Evolutionary conservation across 2,888 invertebrate species (phyloP).

Genomic region (Pseudanteris insignis): DNA sequence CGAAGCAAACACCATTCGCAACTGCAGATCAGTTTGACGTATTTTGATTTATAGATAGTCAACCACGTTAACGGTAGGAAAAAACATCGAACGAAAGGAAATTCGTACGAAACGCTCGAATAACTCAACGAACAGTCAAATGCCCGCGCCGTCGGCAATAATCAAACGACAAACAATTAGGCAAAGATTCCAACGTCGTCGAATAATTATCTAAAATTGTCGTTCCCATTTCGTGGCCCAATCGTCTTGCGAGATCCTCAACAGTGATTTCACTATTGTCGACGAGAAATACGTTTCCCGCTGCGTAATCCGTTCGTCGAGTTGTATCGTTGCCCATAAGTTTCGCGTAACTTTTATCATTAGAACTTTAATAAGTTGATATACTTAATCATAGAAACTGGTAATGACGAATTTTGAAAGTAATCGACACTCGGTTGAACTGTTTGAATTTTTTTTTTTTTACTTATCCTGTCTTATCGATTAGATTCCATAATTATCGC

Average conservation of each 20-base stretch:
- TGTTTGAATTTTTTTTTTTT: conserved; percentile 26
- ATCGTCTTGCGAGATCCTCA: conserved; percentile 13
- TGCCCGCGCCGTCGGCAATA: too few species aligned
- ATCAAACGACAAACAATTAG: too few species aligned
- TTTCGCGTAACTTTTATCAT: conserved; percentile 60
- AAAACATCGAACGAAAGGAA: too few species aligned
- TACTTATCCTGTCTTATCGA: too few species aligned
- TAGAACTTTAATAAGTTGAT: conserved; percentile 64
- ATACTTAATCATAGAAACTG: conserved; percentile 47
- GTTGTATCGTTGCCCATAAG: conserved; percentile 38
- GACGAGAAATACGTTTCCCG: conserved; percentile 31
- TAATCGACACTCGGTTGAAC: conserved; percentile 29
- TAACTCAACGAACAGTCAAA: too few species aligned
- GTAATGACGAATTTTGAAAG: conserved; percentile 32
- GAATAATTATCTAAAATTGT: conserved; percentile 25
- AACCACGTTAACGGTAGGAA: too few species aligned
- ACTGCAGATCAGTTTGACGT: too few species aligned
- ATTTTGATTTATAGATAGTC: too few species aligned
- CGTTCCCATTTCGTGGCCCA: neutral
- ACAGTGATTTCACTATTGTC: conserved; percentile 41
- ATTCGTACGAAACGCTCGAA: too few species aligned
- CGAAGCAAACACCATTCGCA: too few species aligned
- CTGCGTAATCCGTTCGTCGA: conserved; percentile 33
- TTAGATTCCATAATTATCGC: too few species aligned
- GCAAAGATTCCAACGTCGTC: conserved; percentile 3